Conservation (phyloP, 2,888 invertebrate species). For the Cryptocephalus moraei region DNA sequence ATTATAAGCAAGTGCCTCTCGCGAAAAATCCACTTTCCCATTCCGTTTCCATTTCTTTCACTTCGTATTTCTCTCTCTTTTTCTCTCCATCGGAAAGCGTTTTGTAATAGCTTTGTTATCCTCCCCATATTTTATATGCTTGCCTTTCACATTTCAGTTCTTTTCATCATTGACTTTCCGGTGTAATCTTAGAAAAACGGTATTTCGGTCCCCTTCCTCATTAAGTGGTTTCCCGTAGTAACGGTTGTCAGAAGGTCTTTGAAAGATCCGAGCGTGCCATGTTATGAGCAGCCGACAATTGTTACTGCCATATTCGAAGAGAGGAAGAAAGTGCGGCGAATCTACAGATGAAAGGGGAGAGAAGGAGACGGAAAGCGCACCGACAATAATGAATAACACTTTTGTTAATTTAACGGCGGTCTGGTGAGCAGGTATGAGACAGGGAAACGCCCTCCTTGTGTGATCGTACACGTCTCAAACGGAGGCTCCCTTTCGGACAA, state of each 20-base stretch:
- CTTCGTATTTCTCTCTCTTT: constrained; percentile 1
- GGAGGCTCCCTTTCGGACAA: no score
- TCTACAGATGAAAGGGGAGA: no score
- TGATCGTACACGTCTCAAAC: no score
- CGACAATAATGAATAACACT: no score
- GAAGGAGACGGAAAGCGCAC: no score
- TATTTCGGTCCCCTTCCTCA: constrained; percentile 27
- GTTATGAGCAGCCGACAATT: constrained; percentile 23
- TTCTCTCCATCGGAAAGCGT: constrained; percentile 3
- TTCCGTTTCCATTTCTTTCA: background rate
- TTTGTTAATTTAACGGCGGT: no score
- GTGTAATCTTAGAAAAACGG: constrained; percentile 27
- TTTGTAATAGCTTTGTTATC: constrained; percentile 10
- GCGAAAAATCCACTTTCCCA: no score
- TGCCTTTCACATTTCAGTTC: constrained; percentile 18
- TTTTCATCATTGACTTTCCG: constrained; percentile 31
- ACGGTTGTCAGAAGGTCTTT: constrained; percentile 34
- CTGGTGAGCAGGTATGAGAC: no score
- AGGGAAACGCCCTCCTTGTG: no score
- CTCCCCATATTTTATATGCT: constrained; percentile 15
- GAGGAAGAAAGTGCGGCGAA: no score
- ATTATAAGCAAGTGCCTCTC: no score
- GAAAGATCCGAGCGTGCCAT: constrained; percentile 21
- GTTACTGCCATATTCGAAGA: constrained; percentile 1
- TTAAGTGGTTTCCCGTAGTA: constrained; percentile 38